Evolutionary conservation across 2,113 vertebrate species (phyloP).

Genomic region (Brachyhypopomus occidentalis): DNA sequence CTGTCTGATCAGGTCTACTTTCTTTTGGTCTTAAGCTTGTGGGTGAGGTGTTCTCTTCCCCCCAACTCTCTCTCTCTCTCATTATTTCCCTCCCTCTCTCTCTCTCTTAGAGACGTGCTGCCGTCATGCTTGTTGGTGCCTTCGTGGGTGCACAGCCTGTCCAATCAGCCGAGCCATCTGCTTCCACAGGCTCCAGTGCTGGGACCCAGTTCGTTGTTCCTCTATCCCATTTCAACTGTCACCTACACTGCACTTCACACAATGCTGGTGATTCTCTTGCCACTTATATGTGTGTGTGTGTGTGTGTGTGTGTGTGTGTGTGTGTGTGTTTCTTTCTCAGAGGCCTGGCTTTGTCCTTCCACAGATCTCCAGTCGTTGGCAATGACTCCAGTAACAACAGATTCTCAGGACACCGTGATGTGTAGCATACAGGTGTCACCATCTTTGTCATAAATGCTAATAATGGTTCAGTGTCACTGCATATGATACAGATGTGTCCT

Average conservation of each 20-base stretch:
- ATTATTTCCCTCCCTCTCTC: no score
- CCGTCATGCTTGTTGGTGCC: constrained; percentile 73
- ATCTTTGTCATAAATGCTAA: neutral
- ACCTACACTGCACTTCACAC: neutral
- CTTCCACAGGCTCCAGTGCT: constrained; percentile 64
- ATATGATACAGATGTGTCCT: neutral
- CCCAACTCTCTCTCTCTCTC: neutral
- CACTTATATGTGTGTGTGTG: neutral
- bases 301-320: neutral
- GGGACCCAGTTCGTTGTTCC: constrained; percentile 67
- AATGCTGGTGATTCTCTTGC: neutral
- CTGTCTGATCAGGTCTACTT: no score
- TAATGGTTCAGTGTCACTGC: neutral
- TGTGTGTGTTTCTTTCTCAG: constrained; percentile 53
- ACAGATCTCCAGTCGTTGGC: constrained; percentile 52
- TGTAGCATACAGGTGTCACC: constrained; percentile 69
- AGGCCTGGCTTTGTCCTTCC: constrained; percentile 65
- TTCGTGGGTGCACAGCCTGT: constrained; percentile 61
- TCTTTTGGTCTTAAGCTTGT: no score
- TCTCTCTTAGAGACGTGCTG: constrained; percentile 78
- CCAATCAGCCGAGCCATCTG: constrained; percentile 31
- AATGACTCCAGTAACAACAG: constrained; percentile 49
- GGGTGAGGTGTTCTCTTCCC: no score
- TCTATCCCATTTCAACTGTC: neutral
- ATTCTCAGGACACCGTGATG: constrained; percentile 52